A percentile compares a stretch with the other conserved stretches of the same genome.
These are phyloP conservation scores for Corythornis cristatus DNA, from an alignment of 2,113 vertebrate genomes.

Conservation along the genomic window DNA sequence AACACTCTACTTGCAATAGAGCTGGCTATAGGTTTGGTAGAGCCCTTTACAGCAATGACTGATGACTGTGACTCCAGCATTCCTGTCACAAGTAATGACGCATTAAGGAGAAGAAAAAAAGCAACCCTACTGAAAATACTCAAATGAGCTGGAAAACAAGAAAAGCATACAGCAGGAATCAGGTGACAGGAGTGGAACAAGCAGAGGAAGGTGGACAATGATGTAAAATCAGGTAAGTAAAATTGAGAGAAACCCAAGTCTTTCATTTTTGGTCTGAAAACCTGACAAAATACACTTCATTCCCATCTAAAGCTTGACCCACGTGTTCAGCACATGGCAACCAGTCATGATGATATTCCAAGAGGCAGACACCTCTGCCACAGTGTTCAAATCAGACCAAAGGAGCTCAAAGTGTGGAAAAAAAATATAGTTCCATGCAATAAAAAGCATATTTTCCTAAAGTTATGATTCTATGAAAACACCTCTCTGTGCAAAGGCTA, in stretches of 20 bases:
- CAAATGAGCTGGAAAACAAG: background rate
- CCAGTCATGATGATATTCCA: rapidly evolving
- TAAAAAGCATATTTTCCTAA: background rate
- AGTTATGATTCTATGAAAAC: background rate
- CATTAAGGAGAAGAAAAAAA: background rate
- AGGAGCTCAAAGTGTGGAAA: background rate
- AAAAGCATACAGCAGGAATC: background rate
- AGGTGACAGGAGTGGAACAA: background rate
- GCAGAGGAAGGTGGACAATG: background rate
- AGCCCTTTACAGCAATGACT: background rate
- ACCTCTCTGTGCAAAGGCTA: background rate
- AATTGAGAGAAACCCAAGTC: background rate
- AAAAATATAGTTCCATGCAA: background rate
- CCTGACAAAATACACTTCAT: background rate
- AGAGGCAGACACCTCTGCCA: background rate
- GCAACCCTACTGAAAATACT: background rate
- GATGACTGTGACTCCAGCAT: background rate
- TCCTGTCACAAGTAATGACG: background rate
- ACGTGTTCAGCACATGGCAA: rapidly evolving
- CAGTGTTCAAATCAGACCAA: background rate
- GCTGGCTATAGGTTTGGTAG: background rate
- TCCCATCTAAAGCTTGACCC: background rate
- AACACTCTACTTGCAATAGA: background rate
- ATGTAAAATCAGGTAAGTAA: background rate
- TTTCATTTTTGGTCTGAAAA: background rate